Evolutionary conservation across 2,113 vertebrate genomes (phyloP).

Genomic region (Thinocorus orbignyianus): DNA sequence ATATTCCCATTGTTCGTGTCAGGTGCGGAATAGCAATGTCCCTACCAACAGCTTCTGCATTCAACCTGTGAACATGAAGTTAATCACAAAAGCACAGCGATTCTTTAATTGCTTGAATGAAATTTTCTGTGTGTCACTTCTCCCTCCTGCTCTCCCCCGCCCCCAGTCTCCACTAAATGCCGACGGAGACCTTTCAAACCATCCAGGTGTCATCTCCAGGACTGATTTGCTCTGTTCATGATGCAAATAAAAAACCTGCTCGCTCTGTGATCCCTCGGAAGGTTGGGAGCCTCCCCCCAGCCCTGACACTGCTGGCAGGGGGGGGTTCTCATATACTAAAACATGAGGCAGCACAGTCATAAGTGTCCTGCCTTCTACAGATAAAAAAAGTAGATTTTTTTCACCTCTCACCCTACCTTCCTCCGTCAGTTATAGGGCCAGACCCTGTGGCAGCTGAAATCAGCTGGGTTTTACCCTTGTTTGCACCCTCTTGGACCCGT

Average conservation of each 20-base stretch:
- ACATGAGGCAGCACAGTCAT: not conserved
- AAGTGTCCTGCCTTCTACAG: not conserved
- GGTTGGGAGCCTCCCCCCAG: not conserved
- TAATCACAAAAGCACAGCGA: conserved; percentile 63
- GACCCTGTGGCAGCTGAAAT: not conserved
- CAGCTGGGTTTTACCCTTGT: not conserved
- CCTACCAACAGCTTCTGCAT: conserved; percentile 59
- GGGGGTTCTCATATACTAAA: not conserved
- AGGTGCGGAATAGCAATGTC: conserved; percentile 71
- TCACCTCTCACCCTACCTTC: not conserved
- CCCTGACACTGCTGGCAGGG: not conserved
- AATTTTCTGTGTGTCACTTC: conserved; percentile 34
- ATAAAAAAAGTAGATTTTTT: not conserved
- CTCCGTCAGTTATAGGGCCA: not conserved
- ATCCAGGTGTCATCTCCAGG: not conserved
- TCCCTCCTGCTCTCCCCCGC: not conserved
- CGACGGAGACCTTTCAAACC: not conserved
- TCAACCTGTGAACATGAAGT: conserved; percentile 62
- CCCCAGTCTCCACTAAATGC: not conserved
- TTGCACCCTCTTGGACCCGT: fast-evolving
- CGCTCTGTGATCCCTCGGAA: not conserved
- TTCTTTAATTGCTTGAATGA: conserved; percentile 71
- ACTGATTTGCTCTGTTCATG: not conserved
- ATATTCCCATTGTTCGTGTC: conserved; percentile 74
- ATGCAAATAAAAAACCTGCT: not conserved